A percentile compares a stretch with the other conserved stretches of the same genome.
phyloP scores from a whole-genome alignment of 37 sponge, comb jelly and placozoan species.

The Hormiphora californensis region DNA sequence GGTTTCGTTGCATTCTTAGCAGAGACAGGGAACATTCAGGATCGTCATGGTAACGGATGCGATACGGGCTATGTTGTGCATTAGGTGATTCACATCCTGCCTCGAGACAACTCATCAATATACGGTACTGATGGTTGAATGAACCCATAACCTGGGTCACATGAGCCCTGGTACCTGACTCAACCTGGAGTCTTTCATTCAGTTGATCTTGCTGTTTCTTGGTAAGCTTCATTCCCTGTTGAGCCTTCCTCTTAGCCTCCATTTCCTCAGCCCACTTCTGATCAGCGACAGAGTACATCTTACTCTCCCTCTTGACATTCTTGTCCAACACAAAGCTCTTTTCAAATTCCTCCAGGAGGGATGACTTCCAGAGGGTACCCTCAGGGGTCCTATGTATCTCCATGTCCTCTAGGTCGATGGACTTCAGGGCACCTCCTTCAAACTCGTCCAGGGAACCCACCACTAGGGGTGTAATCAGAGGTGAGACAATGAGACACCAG shows the following conservation, averaged over 20 bases:
- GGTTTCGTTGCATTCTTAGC: too few species aligned
- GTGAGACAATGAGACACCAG: constrained; percentile 11
- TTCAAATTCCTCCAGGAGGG: constrained; percentile 33
- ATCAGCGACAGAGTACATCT: constrained; percentile 80
- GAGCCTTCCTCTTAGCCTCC: constrained; percentile 49
- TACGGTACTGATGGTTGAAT: background rate
- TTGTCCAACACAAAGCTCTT: constrained; percentile 48
- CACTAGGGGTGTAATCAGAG: constrained; percentile 18
- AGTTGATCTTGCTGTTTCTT: constrained; percentile 61
- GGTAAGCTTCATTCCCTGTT: constrained; percentile 1
- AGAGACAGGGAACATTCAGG: too few species aligned
- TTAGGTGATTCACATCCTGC: constrained; percentile 23
- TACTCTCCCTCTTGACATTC: constrained; percentile 77
- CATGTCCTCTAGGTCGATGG: background rate
- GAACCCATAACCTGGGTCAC: constrained; percentile 20
- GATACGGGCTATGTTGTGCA: constrained; percentile 44
- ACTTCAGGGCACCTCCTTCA: background rate
- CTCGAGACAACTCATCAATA: constrained; percentile 13
- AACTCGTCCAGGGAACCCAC: background rate
- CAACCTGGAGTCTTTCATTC: constrained; percentile 52
- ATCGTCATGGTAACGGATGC: constrained; percentile 13
- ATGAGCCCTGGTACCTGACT: constrained; percentile 50
- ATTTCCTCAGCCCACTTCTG: constrained; percentile 90
- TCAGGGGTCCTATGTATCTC: constrained; percentile 37
- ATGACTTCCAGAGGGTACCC: constrained; percentile 38